These are phyloP conservation scores for Sebastes reedi DNA, from an alignment of 2,797 vertebrate species.

Conservation along the genomic window DNA sequence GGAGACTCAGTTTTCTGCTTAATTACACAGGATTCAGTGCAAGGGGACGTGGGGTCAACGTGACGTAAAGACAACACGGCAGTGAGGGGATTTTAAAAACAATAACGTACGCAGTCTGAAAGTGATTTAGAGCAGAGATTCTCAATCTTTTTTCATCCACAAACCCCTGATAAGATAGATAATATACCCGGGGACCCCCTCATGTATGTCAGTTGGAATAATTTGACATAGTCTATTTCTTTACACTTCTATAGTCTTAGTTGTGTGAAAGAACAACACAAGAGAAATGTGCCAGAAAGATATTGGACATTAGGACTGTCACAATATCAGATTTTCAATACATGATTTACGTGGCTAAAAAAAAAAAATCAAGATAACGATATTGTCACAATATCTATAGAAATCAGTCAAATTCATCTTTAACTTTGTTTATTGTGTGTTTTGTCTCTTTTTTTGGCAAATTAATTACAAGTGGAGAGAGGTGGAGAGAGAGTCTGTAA, in stretches of 20 bases:
- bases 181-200: not conserved
- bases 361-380: accelerated
- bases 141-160: not conserved
- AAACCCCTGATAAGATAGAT: not conserved
- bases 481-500: not conserved
- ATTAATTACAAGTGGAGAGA: too few relatives aligned
- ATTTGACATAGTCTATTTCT: accelerated
- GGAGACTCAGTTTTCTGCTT: slow-evolving; percentile 32
- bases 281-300: not conserved
- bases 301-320: not conserved
- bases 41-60: not conserved
- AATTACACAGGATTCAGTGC: slow-evolving; percentile 41
- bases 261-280: not conserved
- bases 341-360: accelerated
- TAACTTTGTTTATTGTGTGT: not conserved
- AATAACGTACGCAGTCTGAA: not conserved
- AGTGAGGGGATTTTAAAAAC: not conserved
- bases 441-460: not conserved
- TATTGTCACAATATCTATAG: too few relatives aligned
- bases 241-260: not conserved
- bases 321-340: not conserved
- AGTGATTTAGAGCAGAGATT: not conserved
- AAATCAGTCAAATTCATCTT: not conserved
- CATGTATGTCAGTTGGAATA: too few relatives aligned
- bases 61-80: slow-evolving; percentile 23